Evolutionary conservation across 2,888 invertebrate species (phyloP), one percentile per base, ranked within the genome.

Genomic region (Helleia helle): DNA sequence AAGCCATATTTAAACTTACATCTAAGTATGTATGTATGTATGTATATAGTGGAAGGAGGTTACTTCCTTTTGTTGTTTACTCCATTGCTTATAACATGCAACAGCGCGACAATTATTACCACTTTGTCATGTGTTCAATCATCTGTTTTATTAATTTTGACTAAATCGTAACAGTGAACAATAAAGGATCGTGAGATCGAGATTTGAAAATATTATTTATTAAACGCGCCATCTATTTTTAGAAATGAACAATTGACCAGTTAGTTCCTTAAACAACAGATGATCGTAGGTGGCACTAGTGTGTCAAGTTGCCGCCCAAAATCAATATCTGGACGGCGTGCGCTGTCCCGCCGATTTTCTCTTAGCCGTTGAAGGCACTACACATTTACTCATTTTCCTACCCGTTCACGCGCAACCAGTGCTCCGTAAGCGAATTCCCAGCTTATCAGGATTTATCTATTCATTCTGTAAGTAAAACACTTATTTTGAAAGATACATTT

Each of bases 241-340:
- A 38, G 7, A 30, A 27, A 8, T 13, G 14, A 17, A 25, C 48
- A 57, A 50, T 51, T 40, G 25, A 8, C 26, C 22, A 25, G 14
- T 36, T 43, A 48, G 39, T 44, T 41, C 41, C 43, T 37, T 39
- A 43, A 47, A 42, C 8, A 7, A 37, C 31, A 18, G 22, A 18
- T 36, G 25, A 36, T 30, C 42, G 45, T 45, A 65, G 73, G 56
- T 59, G 71, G 65, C 79, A 64, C 62, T 48, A 48, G 12, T 47
- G 51, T 50, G 59, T 49, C 54, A 52, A 45, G 72, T 70, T 68
- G 60, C 81, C 81, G 77, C 81, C 81, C 80, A 74, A 75, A 80
- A 83, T 83, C 81, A 76, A 83, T 83, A 83, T 50, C 53, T 40
- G 27, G 45, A 44, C 56, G 66, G 65, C 69, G 69, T 74, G 79